These are phyloP conservation scores for Premnoplex brunnescens DNA, from an alignment of 2,797 vertebrate species.

Conservation along the genomic window DNA sequence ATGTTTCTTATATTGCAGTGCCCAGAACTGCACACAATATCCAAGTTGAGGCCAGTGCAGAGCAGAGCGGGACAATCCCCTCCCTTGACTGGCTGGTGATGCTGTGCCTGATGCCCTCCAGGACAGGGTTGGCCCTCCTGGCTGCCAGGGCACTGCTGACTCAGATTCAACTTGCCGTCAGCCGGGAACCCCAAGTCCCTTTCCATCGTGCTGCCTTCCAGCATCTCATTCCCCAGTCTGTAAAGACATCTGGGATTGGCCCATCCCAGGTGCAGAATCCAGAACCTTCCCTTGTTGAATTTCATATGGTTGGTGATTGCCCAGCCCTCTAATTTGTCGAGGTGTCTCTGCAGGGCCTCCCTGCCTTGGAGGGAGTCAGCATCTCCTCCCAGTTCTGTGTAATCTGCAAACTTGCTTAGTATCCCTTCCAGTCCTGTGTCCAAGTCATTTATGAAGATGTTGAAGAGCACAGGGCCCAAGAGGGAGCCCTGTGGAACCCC, in stretches of 20 bases:
- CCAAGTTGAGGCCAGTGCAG: not conserved
- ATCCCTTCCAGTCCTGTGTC: not conserved
- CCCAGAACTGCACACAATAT: not conserved
- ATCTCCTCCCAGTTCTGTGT: not conserved
- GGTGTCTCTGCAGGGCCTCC: not conserved
- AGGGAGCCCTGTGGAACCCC: not conserved
- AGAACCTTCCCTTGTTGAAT: not conserved
- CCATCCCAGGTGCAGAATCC: no score
- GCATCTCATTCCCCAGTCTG: not conserved
- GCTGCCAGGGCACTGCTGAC: not conserved
- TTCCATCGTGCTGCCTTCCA: not conserved
- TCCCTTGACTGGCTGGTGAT: accelerated
- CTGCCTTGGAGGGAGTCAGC: not conserved
- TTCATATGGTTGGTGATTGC: not conserved
- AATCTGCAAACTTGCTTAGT: not conserved
- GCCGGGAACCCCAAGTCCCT: not conserved
- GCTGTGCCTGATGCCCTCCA: not conserved
- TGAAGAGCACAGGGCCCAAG: not conserved
- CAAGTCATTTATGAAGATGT: not conserved
- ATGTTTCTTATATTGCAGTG: not conserved
- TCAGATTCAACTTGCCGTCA: not conserved
- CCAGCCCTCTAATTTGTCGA: not conserved
- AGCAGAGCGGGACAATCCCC: not conserved
- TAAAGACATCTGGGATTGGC: not conserved
- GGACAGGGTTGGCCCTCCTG: not conserved